Evolutionary conservation across 2,113 vertebrate genomes (phyloP).

Genomic region (Kryptolebias marmoratus): DNA sequence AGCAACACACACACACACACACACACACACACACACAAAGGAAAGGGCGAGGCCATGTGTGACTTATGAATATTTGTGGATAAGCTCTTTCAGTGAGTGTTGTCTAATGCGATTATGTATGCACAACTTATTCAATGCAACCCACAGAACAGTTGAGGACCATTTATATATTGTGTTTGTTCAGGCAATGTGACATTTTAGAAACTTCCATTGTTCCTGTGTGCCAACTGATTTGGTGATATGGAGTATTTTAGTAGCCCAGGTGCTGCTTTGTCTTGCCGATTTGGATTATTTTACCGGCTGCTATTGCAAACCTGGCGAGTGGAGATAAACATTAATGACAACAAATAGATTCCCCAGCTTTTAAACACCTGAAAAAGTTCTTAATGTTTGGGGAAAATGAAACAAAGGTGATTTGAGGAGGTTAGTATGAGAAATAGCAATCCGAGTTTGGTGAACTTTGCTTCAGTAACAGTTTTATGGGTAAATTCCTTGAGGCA

Average conservation of each 20-base stretch:
- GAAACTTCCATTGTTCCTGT: conserved; percentile 17
- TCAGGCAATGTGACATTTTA: conserved; percentile 40
- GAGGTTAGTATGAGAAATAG: neutral
- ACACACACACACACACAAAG: conserved; percentile 13
- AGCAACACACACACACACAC: conserved; percentile 19
- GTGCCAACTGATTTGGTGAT: conserved; percentile 24
- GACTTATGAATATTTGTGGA: conserved; percentile 23
- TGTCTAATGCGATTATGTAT: conserved; percentile 12
- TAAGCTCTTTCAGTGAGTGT: conserved; percentile 31
- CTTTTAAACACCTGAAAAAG: neutral
- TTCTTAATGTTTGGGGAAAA: too few species aligned
- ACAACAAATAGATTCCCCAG: conserved; percentile 49
- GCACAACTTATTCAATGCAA: conserved; percentile 15
- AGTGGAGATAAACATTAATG: conserved; percentile 46
- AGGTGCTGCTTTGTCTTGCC: conserved; percentile 19
- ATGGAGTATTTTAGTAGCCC: neutral
- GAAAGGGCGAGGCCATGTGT: conserved; percentile 48
- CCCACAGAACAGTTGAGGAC: neutral
- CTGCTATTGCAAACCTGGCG: conserved; percentile 35
- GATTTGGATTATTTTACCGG: conserved; percentile 29
- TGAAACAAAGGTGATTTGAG: neutral
- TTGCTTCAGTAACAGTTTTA: neutral
- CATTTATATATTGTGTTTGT: conserved; percentile 9
- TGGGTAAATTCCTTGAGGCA: conserved; percentile 3
- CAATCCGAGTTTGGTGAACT: too few species aligned